Evolutionary conservation across 2,113 vertebrate genomes (phyloP), one percentile per base, ranked within the genome.

Genomic region (Cephalopterus ornatus): DNA sequence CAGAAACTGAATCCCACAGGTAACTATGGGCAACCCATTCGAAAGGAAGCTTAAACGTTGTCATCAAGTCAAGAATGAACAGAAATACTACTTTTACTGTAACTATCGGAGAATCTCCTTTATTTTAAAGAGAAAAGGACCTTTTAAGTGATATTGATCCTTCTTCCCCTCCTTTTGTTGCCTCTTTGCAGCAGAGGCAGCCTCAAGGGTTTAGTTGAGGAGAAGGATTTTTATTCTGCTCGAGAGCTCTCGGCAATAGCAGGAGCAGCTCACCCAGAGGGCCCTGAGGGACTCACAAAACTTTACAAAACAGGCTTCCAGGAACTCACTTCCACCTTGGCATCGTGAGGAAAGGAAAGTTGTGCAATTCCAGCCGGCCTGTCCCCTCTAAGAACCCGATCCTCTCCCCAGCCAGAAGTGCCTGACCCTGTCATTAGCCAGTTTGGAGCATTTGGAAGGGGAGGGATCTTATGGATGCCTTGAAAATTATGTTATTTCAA

Each of bases 281-380:
- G 50, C 20, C 55, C 32, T 20, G n/a, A 78, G 20, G 8, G 56
- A 63, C 7, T 5, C 33, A 68, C 56, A 75, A 82, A 92, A 82
- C 6, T 74, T 58, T 6, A 47, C 26, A 79, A 75, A 35, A 15
- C 12, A 9, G 11, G 32, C 47, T 81, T 94, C 77, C 65, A 89
- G 66, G 44, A 82, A 32, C 53, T 53, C 53, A 49, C n/a, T 44
- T 74, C 65, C 22, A 49, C 28, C 52, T 85, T 30, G 3, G 26
- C 14, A 1, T 28, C 0, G 0, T 13, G 33, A 81, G 47, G 19
- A 62, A 81, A 49, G 1, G 4, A 78, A 89, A 12, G 14, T 46
- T 66, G 7, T 62, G 65, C 49, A 47, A n/a, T 39, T 55, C 8
- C 61, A 81, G 68, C n/a, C 28, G 27, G 61, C 23, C 19, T 19